Evolutionary conservation across 2,797 vertebrate genomes (phyloP).

Genomic region (Gallirallus australis): DNA sequence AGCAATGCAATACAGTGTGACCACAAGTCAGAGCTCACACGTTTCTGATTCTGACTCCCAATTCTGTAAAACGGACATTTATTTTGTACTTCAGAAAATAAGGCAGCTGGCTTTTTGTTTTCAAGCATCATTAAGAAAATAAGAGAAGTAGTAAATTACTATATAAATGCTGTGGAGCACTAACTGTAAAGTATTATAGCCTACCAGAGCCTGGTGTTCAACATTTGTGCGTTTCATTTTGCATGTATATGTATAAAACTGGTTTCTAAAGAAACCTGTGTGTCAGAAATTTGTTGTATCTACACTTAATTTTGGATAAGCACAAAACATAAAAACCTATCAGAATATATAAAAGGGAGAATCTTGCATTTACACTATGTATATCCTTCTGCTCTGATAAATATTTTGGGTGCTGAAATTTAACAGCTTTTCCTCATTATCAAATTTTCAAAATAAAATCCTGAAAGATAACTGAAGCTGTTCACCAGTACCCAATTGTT

Average conservation of each 20-base stretch:
- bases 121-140: background rate
- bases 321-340: slow-evolving; percentile 1
- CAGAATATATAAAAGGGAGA: background rate
- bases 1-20: background rate
- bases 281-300: slow-evolving; percentile 3
- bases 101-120: background rate
- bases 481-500: background rate
- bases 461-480: slow-evolving; percentile 37
- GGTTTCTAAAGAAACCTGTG: background rate
- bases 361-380: background rate
- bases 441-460: slow-evolving; percentile 20
- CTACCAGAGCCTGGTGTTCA: background rate
- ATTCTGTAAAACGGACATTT: background rate
- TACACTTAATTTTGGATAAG: slow-evolving; percentile 5
- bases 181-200: background rate
- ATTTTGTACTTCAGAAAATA: background rate
- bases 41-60: background rate
- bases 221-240: background rate
- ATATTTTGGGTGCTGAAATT: slow-evolving; percentile 28
- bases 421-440: slow-evolving; percentile 44
- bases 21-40: background rate
- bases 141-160: background rate
- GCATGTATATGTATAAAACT: background rate
- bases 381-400: slow-evolving; percentile 28
- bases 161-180: background rate